These are phyloP conservation scores for Andrena hattorfiana DNA, from an alignment of 2,888 invertebrate species.

Conservation along the genomic window DNA sequence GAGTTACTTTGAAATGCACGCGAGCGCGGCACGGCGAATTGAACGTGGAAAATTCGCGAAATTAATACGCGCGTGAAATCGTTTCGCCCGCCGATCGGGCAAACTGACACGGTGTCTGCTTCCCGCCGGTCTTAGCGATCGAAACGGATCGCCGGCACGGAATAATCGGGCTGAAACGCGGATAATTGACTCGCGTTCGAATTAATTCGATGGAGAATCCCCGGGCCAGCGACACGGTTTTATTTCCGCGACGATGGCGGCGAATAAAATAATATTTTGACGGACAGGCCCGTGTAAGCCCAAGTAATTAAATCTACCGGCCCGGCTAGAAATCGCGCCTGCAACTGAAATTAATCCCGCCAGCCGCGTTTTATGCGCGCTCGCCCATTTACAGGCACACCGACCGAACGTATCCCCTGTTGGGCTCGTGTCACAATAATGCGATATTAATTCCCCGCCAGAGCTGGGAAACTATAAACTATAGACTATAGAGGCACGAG, in stretches of 20 bases:
- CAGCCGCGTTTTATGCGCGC: slow-evolving; percentile 7
- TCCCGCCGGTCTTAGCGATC: background rate
- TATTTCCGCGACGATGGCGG: slow-evolving; percentile 19
- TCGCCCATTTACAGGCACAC: slow-evolving; percentile 13
- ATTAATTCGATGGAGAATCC: slow-evolving; percentile 28
- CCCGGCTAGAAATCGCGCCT: slow-evolving; percentile 38
- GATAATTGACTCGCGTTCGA: slow-evolving; percentile 21
- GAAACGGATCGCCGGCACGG: background rate
- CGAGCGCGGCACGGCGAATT: background rate
- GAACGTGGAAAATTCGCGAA: background rate
- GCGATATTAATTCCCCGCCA: slow-evolving; percentile 15
- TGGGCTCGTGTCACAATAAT: slow-evolving; percentile 8
- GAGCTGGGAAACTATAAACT: background rate
- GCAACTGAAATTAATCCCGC: slow-evolving; percentile 50
- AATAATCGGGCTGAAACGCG: slow-evolving; percentile 34
- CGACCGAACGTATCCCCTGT: background rate
- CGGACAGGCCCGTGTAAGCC: slow-evolving; percentile 27
- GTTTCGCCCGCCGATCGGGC: background rate
- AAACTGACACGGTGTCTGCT: background rate
- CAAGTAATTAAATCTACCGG: slow-evolving; percentile 47
- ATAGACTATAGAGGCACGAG: no score
- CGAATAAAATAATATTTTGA: slow-evolving; percentile 60
- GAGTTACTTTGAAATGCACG: background rate
- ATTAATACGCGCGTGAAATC: background rate
- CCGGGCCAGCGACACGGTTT: slow-evolving; percentile 22